A percentile compares a stretch with the other conserved stretches of the same genome.
Evolutionary conservation across 1,140 invertebrate species (phyloP).

Genomic region (Formica selysi): DNA sequence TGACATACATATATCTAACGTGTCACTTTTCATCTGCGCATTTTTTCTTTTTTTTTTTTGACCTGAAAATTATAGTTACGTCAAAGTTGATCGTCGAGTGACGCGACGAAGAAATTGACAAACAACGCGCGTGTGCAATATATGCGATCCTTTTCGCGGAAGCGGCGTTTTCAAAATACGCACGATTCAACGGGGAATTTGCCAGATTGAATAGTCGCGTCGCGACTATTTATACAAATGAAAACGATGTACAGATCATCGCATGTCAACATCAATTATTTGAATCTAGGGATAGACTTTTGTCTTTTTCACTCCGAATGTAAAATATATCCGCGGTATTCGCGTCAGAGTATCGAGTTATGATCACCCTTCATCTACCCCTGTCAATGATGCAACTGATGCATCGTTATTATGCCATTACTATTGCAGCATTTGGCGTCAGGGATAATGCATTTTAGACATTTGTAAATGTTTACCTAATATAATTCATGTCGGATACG

Average conservation of each 20-base stretch:
- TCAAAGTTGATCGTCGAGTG: no score
- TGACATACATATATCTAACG: not conserved
- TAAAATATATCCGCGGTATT: not conserved
- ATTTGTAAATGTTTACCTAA: slow-evolving; percentile 27
- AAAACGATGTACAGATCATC: slow-evolving; percentile 41
- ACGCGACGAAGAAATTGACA: not conserved
- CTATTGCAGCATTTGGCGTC: not conserved
- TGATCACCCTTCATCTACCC: not conserved
- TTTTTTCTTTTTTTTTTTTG: not conserved
- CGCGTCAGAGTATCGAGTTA: not conserved
- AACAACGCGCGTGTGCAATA: not conserved
- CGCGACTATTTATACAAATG: slow-evolving; percentile 70
- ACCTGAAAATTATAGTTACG: no score
- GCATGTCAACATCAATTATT: slow-evolving; percentile 53
- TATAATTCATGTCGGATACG: slow-evolving; percentile 10
- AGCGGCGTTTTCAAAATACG: slow-evolving; percentile 65
- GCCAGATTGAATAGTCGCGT: slow-evolving; percentile 58
- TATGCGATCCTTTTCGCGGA: not conserved
- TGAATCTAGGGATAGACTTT: not conserved
- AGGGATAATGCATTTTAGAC: slow-evolving; percentile 50
- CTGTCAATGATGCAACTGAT: not conserved
- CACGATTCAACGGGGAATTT: slow-evolving; percentile 67
- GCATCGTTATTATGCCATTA: slow-evolving; percentile 16
- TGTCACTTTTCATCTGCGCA: not conserved
- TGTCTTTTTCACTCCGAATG: no score